Evolutionary conservation across 2,797 vertebrate species (phyloP).

Genomic region (Leuciscus waleckii): DNA sequence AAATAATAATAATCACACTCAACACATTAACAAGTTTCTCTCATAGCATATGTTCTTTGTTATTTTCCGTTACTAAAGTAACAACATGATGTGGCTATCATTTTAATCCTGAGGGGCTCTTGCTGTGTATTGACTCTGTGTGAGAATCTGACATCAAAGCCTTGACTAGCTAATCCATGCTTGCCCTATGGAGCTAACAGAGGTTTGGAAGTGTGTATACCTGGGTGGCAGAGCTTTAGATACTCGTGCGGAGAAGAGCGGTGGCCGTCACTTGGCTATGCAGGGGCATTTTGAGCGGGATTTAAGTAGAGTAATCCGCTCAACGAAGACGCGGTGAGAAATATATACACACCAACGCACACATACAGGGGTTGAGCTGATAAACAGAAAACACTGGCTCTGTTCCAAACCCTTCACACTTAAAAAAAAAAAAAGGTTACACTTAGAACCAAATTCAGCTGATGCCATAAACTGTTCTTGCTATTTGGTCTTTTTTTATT

Average conservation of each 20-base stretch:
- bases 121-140: slow-evolving; percentile 62
- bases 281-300: slow-evolving; percentile 69
- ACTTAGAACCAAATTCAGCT: neutral
- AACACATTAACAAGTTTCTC: neutral
- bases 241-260: slow-evolving; percentile 19
- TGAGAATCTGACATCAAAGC: slow-evolving; percentile 75
- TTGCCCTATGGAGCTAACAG: slow-evolving; percentile 68
- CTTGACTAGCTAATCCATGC: slow-evolving; percentile 66
- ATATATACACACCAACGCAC: slow-evolving; percentile 16
- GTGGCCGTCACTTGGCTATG: slow-evolving; percentile 43
- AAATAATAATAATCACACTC: neutral
- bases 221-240: slow-evolving; percentile 62
- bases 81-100: slow-evolving; percentile 59
- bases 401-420: neutral
- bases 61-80: slow-evolving; percentile 28
- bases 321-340: slow-evolving; percentile 53
- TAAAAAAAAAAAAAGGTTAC: neutral
- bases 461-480: neutral
- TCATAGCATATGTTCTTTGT: slow-evolving; percentile 24
- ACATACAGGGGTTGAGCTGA: slow-evolving; percentile 33
- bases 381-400: slow-evolving; percentile 25
- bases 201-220: slow-evolving; percentile 63
- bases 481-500: no score
- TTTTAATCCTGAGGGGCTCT: slow-evolving; percentile 65
- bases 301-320: slow-evolving; percentile 76